These are phyloP conservation scores for Castor canadensis DNA, from an alignment of 2,113 vertebrate species.

Conservation along the genomic window DNA sequence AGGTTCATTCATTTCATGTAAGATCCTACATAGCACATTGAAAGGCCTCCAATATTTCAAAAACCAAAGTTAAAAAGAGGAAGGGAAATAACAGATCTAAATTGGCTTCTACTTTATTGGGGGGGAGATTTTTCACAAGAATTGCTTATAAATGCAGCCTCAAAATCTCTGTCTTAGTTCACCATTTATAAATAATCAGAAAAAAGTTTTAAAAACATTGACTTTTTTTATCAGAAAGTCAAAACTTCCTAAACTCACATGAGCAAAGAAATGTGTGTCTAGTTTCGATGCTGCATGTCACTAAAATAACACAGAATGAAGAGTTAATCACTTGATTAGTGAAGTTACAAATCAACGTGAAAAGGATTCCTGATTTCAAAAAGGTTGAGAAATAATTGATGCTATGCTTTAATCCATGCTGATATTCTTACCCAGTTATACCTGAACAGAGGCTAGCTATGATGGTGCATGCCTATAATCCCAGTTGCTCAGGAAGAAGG, in stretches of 20 bases:
- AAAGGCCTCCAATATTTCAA: conserved; percentile 64
- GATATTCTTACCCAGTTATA: conserved; percentile 17
- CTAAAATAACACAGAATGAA: conserved; percentile 50
- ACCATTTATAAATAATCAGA: conserved; percentile 43
- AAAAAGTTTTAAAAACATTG: neutral
- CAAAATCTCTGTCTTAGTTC: conserved; percentile 14
- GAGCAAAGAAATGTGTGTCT: neutral
- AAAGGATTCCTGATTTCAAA: conserved; percentile 17
- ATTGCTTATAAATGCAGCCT: conserved; percentile 9
- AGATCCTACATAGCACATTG: conserved; percentile 52
- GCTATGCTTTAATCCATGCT: neutral
- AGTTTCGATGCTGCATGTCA: neutral
- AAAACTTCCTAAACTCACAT: conserved; percentile 5
- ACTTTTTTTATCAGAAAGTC: conserved; percentile 4
- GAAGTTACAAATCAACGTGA: neutral
- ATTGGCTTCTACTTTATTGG: conserved; percentile 55
- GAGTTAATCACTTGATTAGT: neutral
- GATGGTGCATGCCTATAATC: no score
- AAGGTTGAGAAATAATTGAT: conserved; percentile 7
- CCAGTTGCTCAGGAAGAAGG: no score
- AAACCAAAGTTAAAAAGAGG: conserved; percentile 48
- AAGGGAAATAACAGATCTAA: conserved; percentile 53
- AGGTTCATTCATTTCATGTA: conserved; percentile 58
- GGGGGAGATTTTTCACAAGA: conserved; percentile 35
- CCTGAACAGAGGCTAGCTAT: neutral